phyloP scores from a whole-genome alignment of 2,797 vertebrate genomes.

The Danio jaintianensis region DNA sequence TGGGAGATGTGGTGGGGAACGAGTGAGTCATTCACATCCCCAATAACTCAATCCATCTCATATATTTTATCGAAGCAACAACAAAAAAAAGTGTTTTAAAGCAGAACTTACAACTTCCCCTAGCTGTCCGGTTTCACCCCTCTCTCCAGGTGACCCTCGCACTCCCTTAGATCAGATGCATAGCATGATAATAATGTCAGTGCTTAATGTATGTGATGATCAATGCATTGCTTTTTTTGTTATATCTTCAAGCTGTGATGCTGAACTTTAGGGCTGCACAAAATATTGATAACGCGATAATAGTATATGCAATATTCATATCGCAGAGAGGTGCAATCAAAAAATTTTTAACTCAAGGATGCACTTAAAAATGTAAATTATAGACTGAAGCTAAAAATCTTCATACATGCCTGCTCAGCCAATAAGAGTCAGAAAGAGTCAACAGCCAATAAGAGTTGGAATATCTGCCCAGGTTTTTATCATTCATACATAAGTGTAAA shows the following conservation, averaged over 20 bases:
- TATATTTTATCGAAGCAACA: conserved; percentile 35
- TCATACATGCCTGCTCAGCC: too few species aligned
- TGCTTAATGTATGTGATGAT: neutral
- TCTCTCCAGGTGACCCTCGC: conserved; percentile 73
- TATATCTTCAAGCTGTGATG: neutral
- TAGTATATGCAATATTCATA: too few species aligned
- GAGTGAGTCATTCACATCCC: conserved; percentile 52
- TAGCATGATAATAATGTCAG: neutral
- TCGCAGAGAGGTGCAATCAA: too few species aligned
- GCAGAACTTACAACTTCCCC: conserved; percentile 73
- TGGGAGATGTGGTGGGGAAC: conserved; percentile 58
- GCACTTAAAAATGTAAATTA: too few species aligned
- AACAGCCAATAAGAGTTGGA: too few species aligned
- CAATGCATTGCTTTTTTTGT: neutral
- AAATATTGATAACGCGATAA: too few species aligned
- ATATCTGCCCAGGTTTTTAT: too few species aligned
- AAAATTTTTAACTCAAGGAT: too few species aligned
- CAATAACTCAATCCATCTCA: conserved; percentile 52
- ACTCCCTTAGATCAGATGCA: conserved; percentile 73
- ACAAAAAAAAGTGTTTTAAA: conserved; percentile 9
- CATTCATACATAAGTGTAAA: too few species aligned
- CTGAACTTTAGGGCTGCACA: too few species aligned
- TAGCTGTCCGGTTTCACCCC: conserved; percentile 69
- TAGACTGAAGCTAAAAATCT: too few species aligned
- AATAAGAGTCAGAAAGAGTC: too few species aligned